Base-by-base conservation (phyloP, 2,113 vertebrate genomes). In the Cyanoramphus novaezelandiae region DNA sequence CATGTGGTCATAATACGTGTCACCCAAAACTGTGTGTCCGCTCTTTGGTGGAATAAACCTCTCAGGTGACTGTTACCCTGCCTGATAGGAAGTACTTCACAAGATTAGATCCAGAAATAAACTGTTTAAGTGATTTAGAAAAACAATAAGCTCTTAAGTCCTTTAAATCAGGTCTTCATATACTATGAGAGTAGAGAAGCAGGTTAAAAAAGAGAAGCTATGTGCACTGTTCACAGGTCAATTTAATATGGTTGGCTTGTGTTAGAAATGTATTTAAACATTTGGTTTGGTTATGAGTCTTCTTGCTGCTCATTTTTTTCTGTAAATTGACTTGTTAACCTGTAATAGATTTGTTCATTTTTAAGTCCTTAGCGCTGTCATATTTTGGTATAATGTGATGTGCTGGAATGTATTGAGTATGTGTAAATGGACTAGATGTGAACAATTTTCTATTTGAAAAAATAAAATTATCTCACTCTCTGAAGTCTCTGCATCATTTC, bases 381-480 rank as follows among this genome's bases (percentile, higher is more conserved):
- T 39, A 55, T 65, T 5, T 49, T 82, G 59, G n/a, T 90, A 86
- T 95, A 87, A 93, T 64, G 74, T 70, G 80, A 93, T 85, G 35
- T 88, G 37, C 28, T 96, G 90, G 86, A 90, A 72, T 3, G 7
- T 76, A 80, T 68, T 94, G 49, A 86, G 74, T 95, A 53, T 92
- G 62, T 94, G 43, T 93, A 93, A 97, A 86, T 27, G 80, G 88
- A 69, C 57, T 92, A 49, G 55, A 95, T 96, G 90, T 95, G 94
- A 97, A 64, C 75, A 84, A 86, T 86, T 97, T 96, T 95, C 93
- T 96, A 83, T 91, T 67, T 67, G 84, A 95, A 92, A 76, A 84
- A 98, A 97, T 94, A 96, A 97, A 98, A 93, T 85, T 82, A n/a
- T 94, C 74, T 95, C 41, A 31, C 44, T 91, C 82, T 75, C 59